Evolutionary conservation across 2,888 invertebrate genomes (phyloP).

Genomic region (Gymnocheta viridis): DNA sequence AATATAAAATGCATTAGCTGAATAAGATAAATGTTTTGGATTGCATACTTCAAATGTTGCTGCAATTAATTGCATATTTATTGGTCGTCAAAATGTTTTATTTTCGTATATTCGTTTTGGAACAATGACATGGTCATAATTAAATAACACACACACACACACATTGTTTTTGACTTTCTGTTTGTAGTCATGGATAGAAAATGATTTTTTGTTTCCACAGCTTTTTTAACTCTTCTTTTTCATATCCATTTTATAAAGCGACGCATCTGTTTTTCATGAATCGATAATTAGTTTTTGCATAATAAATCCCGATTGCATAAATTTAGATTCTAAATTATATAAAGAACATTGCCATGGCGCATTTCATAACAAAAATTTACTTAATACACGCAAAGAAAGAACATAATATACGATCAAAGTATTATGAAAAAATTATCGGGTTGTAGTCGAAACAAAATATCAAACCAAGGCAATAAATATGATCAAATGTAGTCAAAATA

Average conservation of each 20-base stretch:
- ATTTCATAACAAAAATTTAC: no score
- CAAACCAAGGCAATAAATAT: no score
- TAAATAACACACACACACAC: slow-evolving; percentile 32
- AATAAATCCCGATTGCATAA: slow-evolving; percentile 57
- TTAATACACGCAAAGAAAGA: no score
- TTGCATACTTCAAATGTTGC: slow-evolving; percentile 38
- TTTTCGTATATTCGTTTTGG: slow-evolving; percentile 34
- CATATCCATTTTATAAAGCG: slow-evolving; percentile 11
- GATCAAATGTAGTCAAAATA: no score
- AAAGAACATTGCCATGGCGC: not conserved
- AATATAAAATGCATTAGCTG: not conserved
- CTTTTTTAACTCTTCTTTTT: slow-evolving; percentile 1
- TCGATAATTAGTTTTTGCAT: slow-evolving; percentile 66
- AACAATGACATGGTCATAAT: slow-evolving; percentile 36
- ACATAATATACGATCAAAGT: no score
- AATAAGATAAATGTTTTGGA: not conserved
- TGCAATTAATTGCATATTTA: slow-evolving; percentile 65
- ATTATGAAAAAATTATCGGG: no score
- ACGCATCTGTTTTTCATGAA: slow-evolving; percentile 51
- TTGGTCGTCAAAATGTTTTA: slow-evolving; percentile 41
- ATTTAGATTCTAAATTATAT: slow-evolving; percentile 30
- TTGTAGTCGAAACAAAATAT: no score
- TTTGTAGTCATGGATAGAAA: not conserved
- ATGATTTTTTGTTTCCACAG: not conserved
- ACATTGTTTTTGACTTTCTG: not conserved